phyloP scores from a whole-genome alignment of 2,797 vertebrate species.

The Sandelia bainsii region DNA sequence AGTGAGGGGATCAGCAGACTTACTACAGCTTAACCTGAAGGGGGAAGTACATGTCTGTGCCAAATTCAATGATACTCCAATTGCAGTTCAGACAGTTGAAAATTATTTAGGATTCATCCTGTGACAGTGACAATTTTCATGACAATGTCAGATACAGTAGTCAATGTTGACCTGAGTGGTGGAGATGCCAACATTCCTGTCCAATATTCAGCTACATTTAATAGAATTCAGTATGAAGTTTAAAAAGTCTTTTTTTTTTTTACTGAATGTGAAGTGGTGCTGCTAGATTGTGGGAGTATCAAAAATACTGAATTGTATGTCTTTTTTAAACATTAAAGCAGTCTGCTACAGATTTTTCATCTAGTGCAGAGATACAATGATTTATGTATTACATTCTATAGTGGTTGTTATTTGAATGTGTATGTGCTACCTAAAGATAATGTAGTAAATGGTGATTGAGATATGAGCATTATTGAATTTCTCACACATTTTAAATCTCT shows the following conservation, averaged over 20 bases:
- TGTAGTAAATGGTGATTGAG: neutral
- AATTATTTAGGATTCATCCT: too few relatives aligned
- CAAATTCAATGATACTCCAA: too few relatives aligned
- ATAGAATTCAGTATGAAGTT: neutral
- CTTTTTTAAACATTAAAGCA: neutral
- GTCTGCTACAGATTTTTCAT: neutral
- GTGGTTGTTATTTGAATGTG: too few relatives aligned
- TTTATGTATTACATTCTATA: too few relatives aligned
- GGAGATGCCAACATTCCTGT: neutral
- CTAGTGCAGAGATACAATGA: neutral
- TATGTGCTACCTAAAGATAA: neutral
- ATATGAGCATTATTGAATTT: too few relatives aligned
- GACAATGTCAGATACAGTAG: too few relatives aligned
- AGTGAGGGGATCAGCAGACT: neutral
- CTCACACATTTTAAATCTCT: too few relatives aligned
- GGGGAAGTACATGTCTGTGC: neutral
- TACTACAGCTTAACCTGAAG: neutral
- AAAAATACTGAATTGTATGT: constrained; percentile 1
- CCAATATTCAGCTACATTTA: neutral
- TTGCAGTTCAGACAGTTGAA: too few relatives aligned
- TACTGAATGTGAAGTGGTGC: neutral
- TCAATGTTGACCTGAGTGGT: neutral
- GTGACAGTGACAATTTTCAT: neutral
- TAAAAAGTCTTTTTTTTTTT: too few relatives aligned
- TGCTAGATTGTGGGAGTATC: neutral